Base-by-base conservation (phyloP, 2,888 invertebrate species). In the Abrostola triplasia region DNA sequence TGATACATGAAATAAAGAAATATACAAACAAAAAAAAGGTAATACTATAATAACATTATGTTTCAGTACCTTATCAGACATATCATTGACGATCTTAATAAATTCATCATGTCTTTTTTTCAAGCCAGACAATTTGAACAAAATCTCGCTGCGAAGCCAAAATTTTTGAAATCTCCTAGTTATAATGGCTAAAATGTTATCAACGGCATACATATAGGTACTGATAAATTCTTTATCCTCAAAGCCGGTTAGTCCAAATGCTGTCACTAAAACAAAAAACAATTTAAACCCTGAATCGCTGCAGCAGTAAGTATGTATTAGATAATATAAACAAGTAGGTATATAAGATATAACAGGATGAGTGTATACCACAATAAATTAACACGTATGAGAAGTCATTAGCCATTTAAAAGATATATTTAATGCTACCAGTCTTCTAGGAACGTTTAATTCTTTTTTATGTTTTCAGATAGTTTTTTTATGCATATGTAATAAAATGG, bases 51-150 rank as follows among this genome's bases (percentile, higher is more conserved):
- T n/a, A n/a, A n/a, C n/a, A n/a, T n/a, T n/a, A n/a, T n/a, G n/a
- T n/a, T n/a, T n/a, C n/a, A n/a, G n/a, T 70, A 88, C 88, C 63
- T 69, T 67, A 60, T 73, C 61, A 13, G 83, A 82, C 53, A 84
- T 79, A 47, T 70, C 69, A 9, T 77, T 73, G 0, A 86, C 73
- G 24, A 79, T 75, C 49, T 76, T 71, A 4, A 83, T 65, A 36
- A 76, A 70, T 13, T 70, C 62, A 36, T 87, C 82, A 9, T 83
- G 70, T 40, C 66, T 60, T 41, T 69, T 84, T 61, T 85, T 84
- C 9, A 81, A 57, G 1, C 70, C 76, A 5, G 79, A 78, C 56
- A 77, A 70, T 12, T 74, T 66, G 24, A 77, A 78, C 57, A 78
- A 63, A 5, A 54, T 41, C 24, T 84, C 76, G 36, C 66, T 68